A percentile compares a stretch with the other conserved stretches of the same genome.
phyloP scores from a whole-genome alignment of 2,113 vertebrate genomes.

The Felis catus region DNA sequence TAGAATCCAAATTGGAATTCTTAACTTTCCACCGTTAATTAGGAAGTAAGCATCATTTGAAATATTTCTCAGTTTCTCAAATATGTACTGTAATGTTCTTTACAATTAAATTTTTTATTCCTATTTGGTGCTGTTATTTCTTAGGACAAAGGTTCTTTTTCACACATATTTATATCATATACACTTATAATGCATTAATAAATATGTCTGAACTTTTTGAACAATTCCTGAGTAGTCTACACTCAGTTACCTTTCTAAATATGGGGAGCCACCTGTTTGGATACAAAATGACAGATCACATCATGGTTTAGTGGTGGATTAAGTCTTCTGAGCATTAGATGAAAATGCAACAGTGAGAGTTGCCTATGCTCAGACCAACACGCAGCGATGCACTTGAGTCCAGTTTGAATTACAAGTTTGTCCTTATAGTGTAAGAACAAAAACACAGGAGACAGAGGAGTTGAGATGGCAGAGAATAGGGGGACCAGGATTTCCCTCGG shows the following conservation, averaged over 20 bases:
- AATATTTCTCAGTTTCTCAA: not conserved
- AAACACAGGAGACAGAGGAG: not conserved
- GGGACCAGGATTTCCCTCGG: too few species aligned
- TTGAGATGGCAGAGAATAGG: too few species aligned
- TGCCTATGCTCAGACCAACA: not conserved
- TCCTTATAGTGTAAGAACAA: not conserved
- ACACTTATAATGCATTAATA: not conserved
- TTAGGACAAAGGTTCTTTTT: slow-evolving; percentile 7
- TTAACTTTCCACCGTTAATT: not conserved
- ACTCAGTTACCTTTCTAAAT: slow-evolving; percentile 7
- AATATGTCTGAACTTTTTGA: not conserved
- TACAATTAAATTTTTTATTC: not conserved
- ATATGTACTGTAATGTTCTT: not conserved
- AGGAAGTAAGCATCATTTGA: not conserved
- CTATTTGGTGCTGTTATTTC: not conserved
- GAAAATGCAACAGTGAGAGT: not conserved
- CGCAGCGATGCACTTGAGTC: not conserved
- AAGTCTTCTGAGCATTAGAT: not conserved
- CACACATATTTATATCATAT: not conserved
- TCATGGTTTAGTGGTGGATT: not conserved
- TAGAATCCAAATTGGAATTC: not conserved
- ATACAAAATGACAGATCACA: not conserved
- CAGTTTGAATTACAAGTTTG: not conserved
- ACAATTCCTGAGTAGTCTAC: not conserved
- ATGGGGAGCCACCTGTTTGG: not conserved